Evolutionary conservation across 2,888 invertebrate species (phyloP).

Genomic region (Limulus polyphemus): DNA sequence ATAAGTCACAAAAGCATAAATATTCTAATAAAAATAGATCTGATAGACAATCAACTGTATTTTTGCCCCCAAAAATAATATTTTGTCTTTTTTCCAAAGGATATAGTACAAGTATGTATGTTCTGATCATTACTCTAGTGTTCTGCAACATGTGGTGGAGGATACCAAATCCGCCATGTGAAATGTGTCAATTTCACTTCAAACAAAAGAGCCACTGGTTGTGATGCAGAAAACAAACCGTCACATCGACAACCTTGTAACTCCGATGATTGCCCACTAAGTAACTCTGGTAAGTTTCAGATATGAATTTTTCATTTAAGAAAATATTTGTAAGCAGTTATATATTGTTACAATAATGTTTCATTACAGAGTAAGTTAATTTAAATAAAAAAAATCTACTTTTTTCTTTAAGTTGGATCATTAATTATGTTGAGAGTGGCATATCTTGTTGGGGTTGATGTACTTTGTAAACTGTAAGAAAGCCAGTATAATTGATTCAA

Average conservation of each 20-base stretch:
- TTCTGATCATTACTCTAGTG: constrained; percentile 31
- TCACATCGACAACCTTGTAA: constrained; percentile 33
- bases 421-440: too few relatives aligned
- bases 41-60: too few relatives aligned
- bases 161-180: constrained; percentile 37
- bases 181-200: constrained; percentile 35
- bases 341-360: neutral
- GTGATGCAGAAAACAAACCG: constrained; percentile 32
- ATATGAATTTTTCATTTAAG: neutral
- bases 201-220: constrained; percentile 32
- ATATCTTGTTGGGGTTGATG: too few relatives aligned
- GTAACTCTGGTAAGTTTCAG: constrained; percentile 12
- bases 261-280: constrained; percentile 32
- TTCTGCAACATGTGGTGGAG: constrained; percentile 37
- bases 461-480: too few relatives aligned
- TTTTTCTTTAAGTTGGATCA: neutral
- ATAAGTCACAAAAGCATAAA: too few relatives aligned
- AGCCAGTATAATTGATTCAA: too few relatives aligned
- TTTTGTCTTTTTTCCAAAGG: too few relatives aligned
- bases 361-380: neutral
- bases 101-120: neutral
- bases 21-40: too few relatives aligned
- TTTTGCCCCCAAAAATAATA: too few relatives aligned
- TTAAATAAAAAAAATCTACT: neutral
- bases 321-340: too few relatives aligned